A percentile compares a stretch with the other conserved stretches of the same genome.
Conservation (phyloP, 2,113 vertebrate species). For the Cyprinodon variegatus region DNA sequence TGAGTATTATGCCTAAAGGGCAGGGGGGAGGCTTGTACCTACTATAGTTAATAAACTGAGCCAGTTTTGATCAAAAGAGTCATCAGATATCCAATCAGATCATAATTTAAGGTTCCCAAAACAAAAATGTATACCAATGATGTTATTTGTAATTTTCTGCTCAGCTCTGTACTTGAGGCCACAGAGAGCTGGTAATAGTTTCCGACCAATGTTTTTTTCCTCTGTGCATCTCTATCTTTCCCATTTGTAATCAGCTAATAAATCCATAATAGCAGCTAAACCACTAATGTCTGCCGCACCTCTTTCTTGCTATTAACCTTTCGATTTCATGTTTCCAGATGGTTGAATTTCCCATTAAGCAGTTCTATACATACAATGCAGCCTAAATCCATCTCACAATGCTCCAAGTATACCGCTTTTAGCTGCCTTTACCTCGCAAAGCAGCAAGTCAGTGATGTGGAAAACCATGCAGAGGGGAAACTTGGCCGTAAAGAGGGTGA, state of each 20-base stretch:
- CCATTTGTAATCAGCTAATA: neutral
- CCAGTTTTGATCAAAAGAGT: too few relatives aligned
- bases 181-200: slow-evolving; percentile 2
- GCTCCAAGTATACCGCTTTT: neutral
- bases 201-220: slow-evolving; percentile 4
- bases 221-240: neutral
- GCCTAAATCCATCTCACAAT: slow-evolving; percentile 7
- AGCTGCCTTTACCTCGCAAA: slow-evolving; percentile 87
- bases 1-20: too few relatives aligned
- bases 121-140: neutral
- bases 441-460: slow-evolving; percentile 98
- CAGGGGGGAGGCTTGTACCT: too few relatives aligned
- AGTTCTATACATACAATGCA: slow-evolving; percentile 18
- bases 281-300: neutral
- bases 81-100: too few relatives aligned
- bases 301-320: slow-evolving; percentile 22
- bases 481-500: slow-evolving; percentile 99
- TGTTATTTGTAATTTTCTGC: neutral
- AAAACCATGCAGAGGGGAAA: slow-evolving; percentile 99
- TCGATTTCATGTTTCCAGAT: slow-evolving; percentile 17
- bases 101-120: neutral
- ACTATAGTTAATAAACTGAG: too few relatives aligned
- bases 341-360: slow-evolving; percentile 4
- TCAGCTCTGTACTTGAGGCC: neutral
- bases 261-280: neutral